These are phyloP conservation scores for Vicugna pacos DNA, from an alignment of 2,113 vertebrate genomes.

Conservation along the genomic window DNA sequence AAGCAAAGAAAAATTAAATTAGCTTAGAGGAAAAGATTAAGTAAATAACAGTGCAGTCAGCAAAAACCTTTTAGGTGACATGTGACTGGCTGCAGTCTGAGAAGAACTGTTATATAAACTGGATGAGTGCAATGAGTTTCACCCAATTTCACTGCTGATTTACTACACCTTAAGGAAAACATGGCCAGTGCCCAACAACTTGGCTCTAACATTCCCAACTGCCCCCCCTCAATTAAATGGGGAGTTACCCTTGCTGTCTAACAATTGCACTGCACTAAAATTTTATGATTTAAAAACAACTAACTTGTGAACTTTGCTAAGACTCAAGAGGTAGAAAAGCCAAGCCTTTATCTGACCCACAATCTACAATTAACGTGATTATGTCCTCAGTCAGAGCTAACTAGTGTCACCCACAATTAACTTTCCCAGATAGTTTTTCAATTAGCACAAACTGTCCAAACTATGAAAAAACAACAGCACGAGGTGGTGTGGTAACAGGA, in stretches of 20 bases:
- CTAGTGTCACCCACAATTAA: conserved; percentile 85
- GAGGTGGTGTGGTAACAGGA: conserved; percentile 80
- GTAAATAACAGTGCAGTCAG: background rate
- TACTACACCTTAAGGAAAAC: background rate
- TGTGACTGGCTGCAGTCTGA: background rate
- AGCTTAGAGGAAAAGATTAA: conserved; percentile 42
- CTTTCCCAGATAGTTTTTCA: conserved; percentile 73
- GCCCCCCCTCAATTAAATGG: background rate
- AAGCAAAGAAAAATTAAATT: background rate
- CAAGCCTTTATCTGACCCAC: conserved; percentile 61
- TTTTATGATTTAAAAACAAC: conserved; percentile 67
- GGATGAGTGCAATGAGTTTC: background rate
- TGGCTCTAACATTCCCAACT: background rate
- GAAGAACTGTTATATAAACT: background rate
- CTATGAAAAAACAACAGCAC: conserved; percentile 75
- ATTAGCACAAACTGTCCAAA: conserved; percentile 83
- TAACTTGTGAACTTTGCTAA: conserved; percentile 53
- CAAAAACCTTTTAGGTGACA: background rate
- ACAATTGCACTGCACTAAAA: conserved; percentile 25
- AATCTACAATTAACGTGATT: conserved; percentile 78
- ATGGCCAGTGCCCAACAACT: background rate
- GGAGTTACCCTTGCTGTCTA: background rate
- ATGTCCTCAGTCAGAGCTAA: conserved; percentile 75
- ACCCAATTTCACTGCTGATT: background rate
- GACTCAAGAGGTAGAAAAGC: conserved; percentile 1